phyloP scores from a whole-genome alignment of 1,140 invertebrate genomes.

The Reticulitermes speratus region DNA sequence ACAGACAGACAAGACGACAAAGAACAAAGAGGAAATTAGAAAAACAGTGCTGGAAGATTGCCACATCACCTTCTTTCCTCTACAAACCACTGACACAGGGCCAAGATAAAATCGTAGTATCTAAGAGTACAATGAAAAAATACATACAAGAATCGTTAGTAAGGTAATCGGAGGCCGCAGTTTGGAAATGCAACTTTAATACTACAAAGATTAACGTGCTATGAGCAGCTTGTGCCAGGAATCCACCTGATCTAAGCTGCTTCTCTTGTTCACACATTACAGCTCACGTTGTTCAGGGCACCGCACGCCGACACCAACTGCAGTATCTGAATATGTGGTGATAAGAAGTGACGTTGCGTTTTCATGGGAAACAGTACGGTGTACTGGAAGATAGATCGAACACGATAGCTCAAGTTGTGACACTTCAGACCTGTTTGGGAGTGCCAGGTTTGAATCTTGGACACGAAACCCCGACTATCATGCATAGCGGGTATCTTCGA shows the following conservation, averaged over 20 bases:
- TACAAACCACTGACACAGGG: neutral
- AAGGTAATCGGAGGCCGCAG: neutral
- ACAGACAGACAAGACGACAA: neutral
- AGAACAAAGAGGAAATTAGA: neutral
- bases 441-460: too few species aligned
- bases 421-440: too few species aligned
- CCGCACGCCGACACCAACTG: too few species aligned
- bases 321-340: too few species aligned
- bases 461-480: too few species aligned
- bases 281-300: too few species aligned
- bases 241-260: neutral
- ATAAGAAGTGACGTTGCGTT: too few species aligned
- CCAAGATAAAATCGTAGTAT: neutral
- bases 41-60: neutral
- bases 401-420: too few species aligned
- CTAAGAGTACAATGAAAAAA: neutral
- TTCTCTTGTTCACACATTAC: too few species aligned
- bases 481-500: too few species aligned
- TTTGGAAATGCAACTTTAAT: neutral
- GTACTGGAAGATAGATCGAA: too few species aligned
- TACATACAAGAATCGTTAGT: neutral
- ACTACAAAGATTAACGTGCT: neutral
- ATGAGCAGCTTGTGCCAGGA: neutral
- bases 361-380: too few species aligned
- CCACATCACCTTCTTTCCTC: conserved; percentile 2